A percentile compares a stretch with the other conserved stretches of the same genome.
Evolutionary conservation across 2,888 invertebrate genomes (phyloP).

Genomic region (Pollenia labialis): DNA sequence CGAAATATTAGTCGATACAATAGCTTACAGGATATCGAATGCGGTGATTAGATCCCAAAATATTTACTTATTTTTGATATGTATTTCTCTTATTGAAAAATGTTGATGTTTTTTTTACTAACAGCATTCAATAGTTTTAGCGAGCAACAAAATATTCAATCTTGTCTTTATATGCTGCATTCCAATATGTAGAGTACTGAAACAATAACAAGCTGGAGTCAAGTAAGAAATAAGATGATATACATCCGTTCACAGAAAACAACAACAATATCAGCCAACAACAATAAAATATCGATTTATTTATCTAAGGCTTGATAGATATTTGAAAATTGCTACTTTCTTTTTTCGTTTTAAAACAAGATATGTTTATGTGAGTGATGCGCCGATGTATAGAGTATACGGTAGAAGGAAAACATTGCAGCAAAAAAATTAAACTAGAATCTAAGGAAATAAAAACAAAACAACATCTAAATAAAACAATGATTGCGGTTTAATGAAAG

Average conservation of each 20-base stretch:
- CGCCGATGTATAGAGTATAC: neutral
- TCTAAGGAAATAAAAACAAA: neutral
- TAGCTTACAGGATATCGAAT: too few species aligned
- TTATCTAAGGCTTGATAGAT: constrained; percentile 70
- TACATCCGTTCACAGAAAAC: constrained; percentile 41
- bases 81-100: too few species aligned
- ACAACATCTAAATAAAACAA: constrained; percentile 60
- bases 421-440: neutral
- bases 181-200: constrained; percentile 12
- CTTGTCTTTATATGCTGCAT: neutral
- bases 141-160: neutral
- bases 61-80: too few species aligned
- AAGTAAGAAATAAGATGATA: constrained; percentile 65
- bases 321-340: constrained; percentile 68
- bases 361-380: constrained; percentile 9
- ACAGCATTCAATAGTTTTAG: too few species aligned
- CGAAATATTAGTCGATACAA: too few species aligned
- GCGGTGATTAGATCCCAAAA: too few species aligned
- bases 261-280: neutral
- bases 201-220: constrained; percentile 40
- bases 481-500: constrained; percentile 73
- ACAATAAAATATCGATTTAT: constrained; percentile 70
- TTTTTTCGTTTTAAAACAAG: constrained; percentile 8
- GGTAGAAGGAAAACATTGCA: neutral
- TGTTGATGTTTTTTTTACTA: too few species aligned